These are phyloP conservation scores for Oxycera nigricornis DNA, from an alignment of 2,888 invertebrate genomes.

Conservation along the genomic window DNA sequence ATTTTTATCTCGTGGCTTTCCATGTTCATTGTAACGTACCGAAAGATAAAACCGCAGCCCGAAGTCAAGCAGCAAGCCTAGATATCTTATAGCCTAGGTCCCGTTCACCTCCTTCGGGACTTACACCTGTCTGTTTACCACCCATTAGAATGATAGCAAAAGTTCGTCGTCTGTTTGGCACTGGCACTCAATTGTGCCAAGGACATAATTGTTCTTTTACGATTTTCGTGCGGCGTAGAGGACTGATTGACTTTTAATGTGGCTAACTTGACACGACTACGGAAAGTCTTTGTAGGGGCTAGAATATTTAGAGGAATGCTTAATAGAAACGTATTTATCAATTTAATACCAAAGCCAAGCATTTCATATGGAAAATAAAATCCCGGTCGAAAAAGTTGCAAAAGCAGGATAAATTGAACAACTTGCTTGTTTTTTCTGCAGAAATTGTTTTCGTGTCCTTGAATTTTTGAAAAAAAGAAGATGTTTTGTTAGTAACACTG, in stretches of 20 bases:
- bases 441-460: no score
- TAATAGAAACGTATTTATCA: no score
- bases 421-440: no score
- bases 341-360: no score
- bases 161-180: constrained; percentile 2
- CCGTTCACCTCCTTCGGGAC: not conserved
- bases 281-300: no score
- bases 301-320: no score
- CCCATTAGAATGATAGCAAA: constrained; percentile 10
- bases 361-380: no score
- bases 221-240: not conserved
- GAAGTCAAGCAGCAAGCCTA: not conserved
- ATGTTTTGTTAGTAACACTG: no score
- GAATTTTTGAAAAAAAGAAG: no score
- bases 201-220: not conserved
- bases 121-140: constrained; percentile 2
- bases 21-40: not conserved
- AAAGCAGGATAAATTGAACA: no score
- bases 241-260: not conserved
- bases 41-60: constrained; percentile 17
- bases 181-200: not conserved
- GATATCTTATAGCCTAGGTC: not conserved
- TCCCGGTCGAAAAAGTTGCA: no score
- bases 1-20: constrained; percentile 24
- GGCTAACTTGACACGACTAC: no score